These are phyloP conservation scores for Tricholaema leucomelas DNA, from an alignment of 2,113 vertebrate genomes.

Conservation along the genomic window DNA sequence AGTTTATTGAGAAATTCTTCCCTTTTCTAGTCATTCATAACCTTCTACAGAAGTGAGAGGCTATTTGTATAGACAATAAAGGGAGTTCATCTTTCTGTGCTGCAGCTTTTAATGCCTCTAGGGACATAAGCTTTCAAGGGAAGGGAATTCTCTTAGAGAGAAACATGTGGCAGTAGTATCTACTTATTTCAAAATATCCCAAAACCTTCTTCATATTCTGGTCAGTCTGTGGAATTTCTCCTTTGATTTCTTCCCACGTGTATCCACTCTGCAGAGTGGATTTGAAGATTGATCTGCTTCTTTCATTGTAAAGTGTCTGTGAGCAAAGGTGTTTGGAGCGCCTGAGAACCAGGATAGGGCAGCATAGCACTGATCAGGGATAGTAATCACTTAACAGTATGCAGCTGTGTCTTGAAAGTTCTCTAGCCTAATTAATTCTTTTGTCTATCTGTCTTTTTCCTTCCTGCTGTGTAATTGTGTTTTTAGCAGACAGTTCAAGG, in stretches of 20 bases:
- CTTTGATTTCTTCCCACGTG: neutral
- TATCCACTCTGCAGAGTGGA: neutral
- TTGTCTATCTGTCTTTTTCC: neutral
- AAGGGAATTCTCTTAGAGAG: neutral
- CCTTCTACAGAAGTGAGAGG: neutral
- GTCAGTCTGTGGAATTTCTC: neutral
- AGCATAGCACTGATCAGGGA: neutral
- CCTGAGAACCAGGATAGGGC: neutral
- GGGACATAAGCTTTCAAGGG: neutral
- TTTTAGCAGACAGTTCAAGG: neutral
- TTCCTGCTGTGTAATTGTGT: neutral
- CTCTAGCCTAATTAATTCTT: neutral
- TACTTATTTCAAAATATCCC: neutral
- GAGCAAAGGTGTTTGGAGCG: neutral
- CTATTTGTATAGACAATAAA: neutral
- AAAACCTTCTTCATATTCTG: neutral
- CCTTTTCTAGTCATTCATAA: neutral
- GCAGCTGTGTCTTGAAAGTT: neutral
- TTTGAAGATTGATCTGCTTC: neutral
- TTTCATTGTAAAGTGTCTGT: neutral
- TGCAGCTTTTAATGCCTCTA: neutral
- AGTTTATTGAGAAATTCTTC: neutral
- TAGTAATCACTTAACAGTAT: neutral
- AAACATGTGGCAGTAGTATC: neutral
- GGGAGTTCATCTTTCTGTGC: neutral